Conservation (phyloP, 2,888 invertebrate species). For the Uloborus plumipes region DNA sequence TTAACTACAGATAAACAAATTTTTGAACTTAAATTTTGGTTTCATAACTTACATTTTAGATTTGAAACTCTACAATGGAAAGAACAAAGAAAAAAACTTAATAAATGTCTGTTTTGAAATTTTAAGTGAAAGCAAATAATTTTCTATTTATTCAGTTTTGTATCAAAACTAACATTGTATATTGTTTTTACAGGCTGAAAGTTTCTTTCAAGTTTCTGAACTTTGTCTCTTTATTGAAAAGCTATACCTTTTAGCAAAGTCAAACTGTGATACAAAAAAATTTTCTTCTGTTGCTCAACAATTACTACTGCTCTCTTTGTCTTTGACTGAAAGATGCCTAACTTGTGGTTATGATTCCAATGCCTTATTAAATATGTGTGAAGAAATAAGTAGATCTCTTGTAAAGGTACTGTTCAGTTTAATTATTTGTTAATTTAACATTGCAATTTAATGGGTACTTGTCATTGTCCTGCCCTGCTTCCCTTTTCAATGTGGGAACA, state of each 20-base stretch:
- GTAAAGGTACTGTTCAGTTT: not conserved
- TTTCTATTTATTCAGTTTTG: too few species aligned
- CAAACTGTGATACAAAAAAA: constrained; percentile 26
- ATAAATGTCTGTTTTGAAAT: too few species aligned
- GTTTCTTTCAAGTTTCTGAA: constrained; percentile 27
- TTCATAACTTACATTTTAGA: too few species aligned
- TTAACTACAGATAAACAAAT: too few species aligned
- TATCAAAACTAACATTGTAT: not conserved
- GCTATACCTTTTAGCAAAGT: constrained; percentile 13
- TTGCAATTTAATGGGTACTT: not conserved
- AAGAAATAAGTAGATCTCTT: too few species aligned
- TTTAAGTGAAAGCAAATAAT: too few species aligned
- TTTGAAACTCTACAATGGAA: too few species aligned
- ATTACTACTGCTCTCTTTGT: constrained; percentile 25
- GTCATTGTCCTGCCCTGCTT: too few species aligned
- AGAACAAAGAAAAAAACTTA: too few species aligned
- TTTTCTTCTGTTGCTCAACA: constrained; percentile 27
- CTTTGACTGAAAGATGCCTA: constrained; percentile 32
- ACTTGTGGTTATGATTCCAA: constrained; percentile 22
- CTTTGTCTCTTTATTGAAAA: constrained; percentile 19
- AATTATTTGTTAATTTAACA: not conserved
- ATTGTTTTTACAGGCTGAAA: constrained; percentile 37
- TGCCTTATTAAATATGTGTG: too few species aligned
- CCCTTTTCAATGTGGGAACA: too few species aligned
- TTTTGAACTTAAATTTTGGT: too few species aligned